Conservation (phyloP, 1,140 invertebrate species). For the Bombus waltoni region DNA sequence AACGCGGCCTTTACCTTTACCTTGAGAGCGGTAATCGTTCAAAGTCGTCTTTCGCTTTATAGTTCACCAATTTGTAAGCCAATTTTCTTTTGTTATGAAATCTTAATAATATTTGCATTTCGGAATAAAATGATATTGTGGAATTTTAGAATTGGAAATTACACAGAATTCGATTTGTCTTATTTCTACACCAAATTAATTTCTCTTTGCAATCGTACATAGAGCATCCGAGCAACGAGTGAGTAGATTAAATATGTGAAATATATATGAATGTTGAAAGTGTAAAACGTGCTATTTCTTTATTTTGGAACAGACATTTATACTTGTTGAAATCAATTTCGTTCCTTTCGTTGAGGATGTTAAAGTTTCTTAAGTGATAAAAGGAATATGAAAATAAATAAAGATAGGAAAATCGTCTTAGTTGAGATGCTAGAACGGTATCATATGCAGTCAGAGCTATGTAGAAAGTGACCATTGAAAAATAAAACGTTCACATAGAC, state of each 20-base stretch:
- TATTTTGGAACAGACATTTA: background rate
- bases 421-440: background rate
- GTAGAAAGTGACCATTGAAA: conserved; percentile 71
- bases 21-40: background rate
- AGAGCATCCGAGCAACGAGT: background rate
- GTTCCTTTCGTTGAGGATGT: background rate
- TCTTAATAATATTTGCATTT: background rate
- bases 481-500: conserved; percentile 68
- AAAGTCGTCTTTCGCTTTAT: background rate
- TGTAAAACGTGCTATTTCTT: background rate
- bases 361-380: background rate
- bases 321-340: background rate
- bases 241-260: background rate
- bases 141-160: background rate
- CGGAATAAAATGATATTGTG: background rate
- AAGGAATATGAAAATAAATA: background rate
- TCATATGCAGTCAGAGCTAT: conserved; percentile 24
- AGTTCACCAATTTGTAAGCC: background rate
- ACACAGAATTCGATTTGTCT: background rate
- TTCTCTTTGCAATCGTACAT: background rate
- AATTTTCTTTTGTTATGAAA: background rate
- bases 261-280: background rate
- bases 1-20: conserved; percentile 63
- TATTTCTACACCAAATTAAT: background rate
- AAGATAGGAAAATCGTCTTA: background rate